Evolutionary conservation across 1,140 invertebrate species (phyloP), one percentile per base, ranked within the genome.

Genomic region (Drosophila micromelanica): DNA sequence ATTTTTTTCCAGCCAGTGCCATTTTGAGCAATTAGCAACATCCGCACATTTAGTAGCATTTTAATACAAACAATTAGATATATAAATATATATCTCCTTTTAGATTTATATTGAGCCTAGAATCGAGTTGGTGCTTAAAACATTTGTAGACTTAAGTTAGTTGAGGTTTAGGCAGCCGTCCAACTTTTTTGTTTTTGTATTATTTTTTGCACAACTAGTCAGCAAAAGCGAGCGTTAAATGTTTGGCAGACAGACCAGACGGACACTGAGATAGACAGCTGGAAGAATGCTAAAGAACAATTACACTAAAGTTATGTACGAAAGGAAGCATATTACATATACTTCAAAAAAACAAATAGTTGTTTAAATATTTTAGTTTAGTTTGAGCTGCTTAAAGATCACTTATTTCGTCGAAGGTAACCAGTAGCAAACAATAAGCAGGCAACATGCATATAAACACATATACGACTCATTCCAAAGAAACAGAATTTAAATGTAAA

Each of bases 381-480:
- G 56, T 52, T 57, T 70, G 76, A 82, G 78, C 71, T 70, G 82
- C 84, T 77, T 89, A 63, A 89, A 84, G 67, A 84, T 89, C 84
- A 89, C 84, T 90, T 89, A 89, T 89, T 84, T 71, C 43, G 62
- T 48, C 71, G 37, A 52, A 27, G 11, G 9, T 37, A 51, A 43
- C 35, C 61, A 78, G 71, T 32, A 48, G 13, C 43, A 45, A 67
- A 32, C 11, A 56, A 63, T 46, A 72, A 63, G 35, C 32, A 38
- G 69, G 15, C 23, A 69, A 55, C 13, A 30, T 46, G 48, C 13
- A 56, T 38, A 62, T 69, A 76, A 63, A 86, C 54, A 76, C 65
- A 85, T 82, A 86, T 75, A 91, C 90, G 86, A 90, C 81, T 91
- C 90, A 91, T 91, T 91, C 90, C 90, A 91, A 91, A 91, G 90